Evolutionary conservation across 2,797 vertebrate genomes (phyloP).

Genomic region (Sylvilagus floridanus): DNA sequence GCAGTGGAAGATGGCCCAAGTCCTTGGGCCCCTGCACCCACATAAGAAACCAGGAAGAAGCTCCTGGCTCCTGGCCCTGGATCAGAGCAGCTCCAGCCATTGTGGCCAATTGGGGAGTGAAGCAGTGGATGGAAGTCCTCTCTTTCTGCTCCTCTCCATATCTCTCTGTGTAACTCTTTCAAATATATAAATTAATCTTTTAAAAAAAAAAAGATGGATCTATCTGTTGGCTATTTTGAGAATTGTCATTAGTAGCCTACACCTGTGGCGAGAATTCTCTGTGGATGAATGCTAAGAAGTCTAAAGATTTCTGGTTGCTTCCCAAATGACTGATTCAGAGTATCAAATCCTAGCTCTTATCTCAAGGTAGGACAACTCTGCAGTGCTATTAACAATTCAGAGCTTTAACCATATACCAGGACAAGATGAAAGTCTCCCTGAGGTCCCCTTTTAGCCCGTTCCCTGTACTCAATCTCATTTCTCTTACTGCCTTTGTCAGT

Average conservation of each 20-base stretch:
- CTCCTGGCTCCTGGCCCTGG: too few species aligned
- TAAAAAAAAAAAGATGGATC: not conserved
- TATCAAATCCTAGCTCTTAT: not conserved
- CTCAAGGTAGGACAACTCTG: not conserved
- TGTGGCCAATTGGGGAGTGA: too few species aligned
- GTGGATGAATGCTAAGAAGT: not conserved
- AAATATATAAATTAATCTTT: too few species aligned
- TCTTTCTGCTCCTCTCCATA: too few species aligned
- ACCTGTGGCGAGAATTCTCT: not conserved
- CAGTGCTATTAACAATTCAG: not conserved
- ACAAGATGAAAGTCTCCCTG: not conserved
- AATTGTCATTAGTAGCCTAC: not conserved
- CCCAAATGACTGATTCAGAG: not conserved
- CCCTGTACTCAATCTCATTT: not conserved
- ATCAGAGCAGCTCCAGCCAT: too few species aligned
- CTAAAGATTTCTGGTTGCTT: constrained; percentile 28
- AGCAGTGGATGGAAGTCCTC: too few species aligned
- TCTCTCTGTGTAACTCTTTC: too few species aligned
- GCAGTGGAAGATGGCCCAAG: too few species aligned
- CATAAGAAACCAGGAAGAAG: too few species aligned
- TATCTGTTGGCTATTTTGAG: not conserved
- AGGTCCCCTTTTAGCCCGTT: not conserved
- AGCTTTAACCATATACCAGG: not conserved
- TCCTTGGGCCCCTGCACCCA: too few species aligned
- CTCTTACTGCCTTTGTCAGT: not conserved